A percentile compares a stretch with the other conserved stretches of the same genome.
Evolutionary conservation across 2,888 invertebrate species (phyloP).

Genomic region (Pachymerium ferrugineum): DNA sequence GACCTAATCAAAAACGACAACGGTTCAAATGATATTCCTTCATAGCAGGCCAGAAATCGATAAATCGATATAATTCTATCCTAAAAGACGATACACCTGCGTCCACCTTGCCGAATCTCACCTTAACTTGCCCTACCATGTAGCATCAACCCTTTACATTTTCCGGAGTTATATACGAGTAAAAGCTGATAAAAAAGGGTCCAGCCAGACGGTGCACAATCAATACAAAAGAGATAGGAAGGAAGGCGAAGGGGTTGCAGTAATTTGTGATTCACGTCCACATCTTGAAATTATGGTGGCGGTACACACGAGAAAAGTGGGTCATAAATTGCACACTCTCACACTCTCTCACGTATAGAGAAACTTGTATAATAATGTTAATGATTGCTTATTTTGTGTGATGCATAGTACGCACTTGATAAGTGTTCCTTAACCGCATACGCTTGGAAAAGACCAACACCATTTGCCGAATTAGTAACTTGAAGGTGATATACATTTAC

Average conservation of each 20-base stretch:
- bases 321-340: conserved; percentile 9
- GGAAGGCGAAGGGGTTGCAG: background rate
- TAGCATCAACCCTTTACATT: too few species aligned
- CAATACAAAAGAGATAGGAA: background rate
- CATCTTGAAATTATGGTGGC: conserved; percentile 6
- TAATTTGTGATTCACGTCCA: conserved; percentile 18
- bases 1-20: conserved; percentile 16
- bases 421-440: conserved; percentile 15
- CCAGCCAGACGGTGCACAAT: background rate
- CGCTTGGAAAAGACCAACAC: conserved; percentile 2
- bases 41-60: background rate
- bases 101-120: background rate
- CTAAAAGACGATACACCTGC: background rate
- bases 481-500: conserved; percentile 1
- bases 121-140: background rate
- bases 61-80: background rate
- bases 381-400: conserved; percentile 21
- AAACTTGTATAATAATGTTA: conserved; percentile 10
- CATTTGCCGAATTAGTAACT: conserved; percentile 11
- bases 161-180: too few species aligned
- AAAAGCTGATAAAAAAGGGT: background rate
- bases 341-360: background rate
- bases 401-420: conserved; percentile 17
- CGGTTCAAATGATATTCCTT: background rate
- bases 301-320: conserved; percentile 18